Percentiles rank a stretch among this genome's conserved stretches.
Evolutionary conservation across 2,113 vertebrate species (phyloP).

Genomic region (Telmatochromis bifrenatus): DNA sequence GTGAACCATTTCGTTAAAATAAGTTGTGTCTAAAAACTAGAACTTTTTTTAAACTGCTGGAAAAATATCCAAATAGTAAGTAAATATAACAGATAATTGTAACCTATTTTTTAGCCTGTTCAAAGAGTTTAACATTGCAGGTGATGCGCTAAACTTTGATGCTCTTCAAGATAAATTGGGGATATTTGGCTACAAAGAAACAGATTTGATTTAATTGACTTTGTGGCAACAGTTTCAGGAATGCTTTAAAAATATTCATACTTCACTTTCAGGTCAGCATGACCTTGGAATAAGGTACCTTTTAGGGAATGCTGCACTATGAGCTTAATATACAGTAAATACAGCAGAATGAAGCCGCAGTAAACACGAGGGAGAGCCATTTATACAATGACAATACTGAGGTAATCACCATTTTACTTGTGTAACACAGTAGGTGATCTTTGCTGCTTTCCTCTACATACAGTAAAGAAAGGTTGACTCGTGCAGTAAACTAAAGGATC

Average conservation of each 20-base stretch:
- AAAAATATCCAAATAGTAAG: neutral
- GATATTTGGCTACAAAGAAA: neutral
- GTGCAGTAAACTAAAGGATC: neutral
- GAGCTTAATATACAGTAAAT: slow-evolving; percentile 5
- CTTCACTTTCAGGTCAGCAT: neutral
- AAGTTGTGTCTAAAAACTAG: neutral
- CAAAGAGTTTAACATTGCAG: neutral
- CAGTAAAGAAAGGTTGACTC: neutral
- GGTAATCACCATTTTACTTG: neutral
- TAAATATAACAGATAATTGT: neutral
- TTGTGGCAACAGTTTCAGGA: neutral
- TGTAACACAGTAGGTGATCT: slow-evolving; percentile 14
- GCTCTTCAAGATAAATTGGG: neutral
- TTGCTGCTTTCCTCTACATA: neutral
- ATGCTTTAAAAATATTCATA: neutral
- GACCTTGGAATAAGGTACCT: neutral
- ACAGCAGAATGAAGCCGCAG: neutral
- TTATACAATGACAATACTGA: neutral
- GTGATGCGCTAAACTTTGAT: neutral
- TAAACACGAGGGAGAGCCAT: neutral
- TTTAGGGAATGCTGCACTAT: neutral
- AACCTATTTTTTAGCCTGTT: fast-evolving
- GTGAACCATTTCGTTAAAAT: neutral
- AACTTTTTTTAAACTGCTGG: neutral
- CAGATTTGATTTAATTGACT: neutral